Conservation (phyloP, 2,113 vertebrate species). For the Pionites leucogaster region DNA sequence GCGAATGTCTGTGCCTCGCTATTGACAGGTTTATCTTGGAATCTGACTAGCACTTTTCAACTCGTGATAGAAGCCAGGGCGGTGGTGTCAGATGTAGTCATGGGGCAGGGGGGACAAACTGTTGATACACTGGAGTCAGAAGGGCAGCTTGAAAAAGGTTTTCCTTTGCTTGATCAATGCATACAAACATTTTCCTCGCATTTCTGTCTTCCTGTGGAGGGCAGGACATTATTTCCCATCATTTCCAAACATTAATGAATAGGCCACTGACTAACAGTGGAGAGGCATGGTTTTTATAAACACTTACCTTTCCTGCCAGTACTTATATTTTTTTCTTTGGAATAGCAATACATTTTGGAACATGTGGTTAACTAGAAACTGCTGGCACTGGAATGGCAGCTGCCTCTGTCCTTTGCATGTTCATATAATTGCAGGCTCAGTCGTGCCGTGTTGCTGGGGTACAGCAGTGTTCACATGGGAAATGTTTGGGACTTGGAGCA, state of each 20-base stretch:
- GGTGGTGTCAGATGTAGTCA: neutral
- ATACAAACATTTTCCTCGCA: neutral
- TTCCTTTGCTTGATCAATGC: slow-evolving; percentile 1
- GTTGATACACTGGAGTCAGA: slow-evolving; percentile 16
- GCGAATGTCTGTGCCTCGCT: neutral
- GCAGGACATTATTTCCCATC: neutral
- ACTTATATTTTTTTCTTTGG: neutral
- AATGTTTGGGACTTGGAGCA: neutral
- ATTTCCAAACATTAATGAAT: neutral
- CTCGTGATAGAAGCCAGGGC: neutral
- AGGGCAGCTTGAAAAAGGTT: slow-evolving; percentile 7
- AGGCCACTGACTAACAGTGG: neutral
- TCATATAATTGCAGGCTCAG: neutral
- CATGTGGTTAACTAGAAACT: neutral
- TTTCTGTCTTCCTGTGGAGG: neutral
- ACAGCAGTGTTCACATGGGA: neutral
- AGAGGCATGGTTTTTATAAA: neutral
- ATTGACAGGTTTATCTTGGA: slow-evolving; percentile 61
- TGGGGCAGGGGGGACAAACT: neutral
- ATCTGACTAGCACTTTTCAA: slow-evolving; percentile 37
- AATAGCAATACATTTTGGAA: neutral
- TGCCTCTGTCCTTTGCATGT: neutral
- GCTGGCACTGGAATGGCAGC: neutral
- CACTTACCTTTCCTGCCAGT: neutral
- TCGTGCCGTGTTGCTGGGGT: neutral